Evolutionary conservation across 2,797 vertebrate species (phyloP).

Genomic region (Gallinago nigripennis): DNA sequence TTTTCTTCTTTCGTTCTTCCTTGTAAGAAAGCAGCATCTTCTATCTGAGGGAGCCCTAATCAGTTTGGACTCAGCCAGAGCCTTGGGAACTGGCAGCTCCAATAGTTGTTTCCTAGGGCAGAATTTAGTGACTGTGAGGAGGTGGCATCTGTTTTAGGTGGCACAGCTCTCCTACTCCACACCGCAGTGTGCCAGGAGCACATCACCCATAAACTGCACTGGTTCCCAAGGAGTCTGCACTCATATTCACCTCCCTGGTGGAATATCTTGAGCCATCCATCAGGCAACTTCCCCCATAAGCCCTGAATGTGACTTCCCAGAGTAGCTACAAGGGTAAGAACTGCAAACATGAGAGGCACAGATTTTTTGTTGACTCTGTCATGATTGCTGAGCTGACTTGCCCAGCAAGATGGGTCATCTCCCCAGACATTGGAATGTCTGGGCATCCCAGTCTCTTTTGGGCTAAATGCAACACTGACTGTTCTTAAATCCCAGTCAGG

Average conservation of each 20-base stretch:
- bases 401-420: too few relatives aligned
- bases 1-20: not conserved
- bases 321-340: rapidly evolving
- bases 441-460: not conserved
- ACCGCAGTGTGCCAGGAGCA: not conserved
- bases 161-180: not conserved
- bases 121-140: not conserved
- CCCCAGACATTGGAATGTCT: not conserved
- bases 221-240: not conserved
- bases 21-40: not conserved
- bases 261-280: not conserved
- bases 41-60: not conserved
- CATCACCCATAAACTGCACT: not conserved
- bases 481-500: not conserved
- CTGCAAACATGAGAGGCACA: not conserved
- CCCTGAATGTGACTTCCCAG: not conserved
- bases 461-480: not conserved
- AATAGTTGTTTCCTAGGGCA: not conserved
- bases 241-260: not conserved
- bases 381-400: not conserved
- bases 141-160: not conserved
- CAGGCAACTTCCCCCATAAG: not conserved
- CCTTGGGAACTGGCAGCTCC: not conserved
- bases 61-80: not conserved
- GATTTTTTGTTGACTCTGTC: not conserved